Evolutionary conservation across 2,888 invertebrate species (phyloP).

Genomic region (Empis livida): DNA sequence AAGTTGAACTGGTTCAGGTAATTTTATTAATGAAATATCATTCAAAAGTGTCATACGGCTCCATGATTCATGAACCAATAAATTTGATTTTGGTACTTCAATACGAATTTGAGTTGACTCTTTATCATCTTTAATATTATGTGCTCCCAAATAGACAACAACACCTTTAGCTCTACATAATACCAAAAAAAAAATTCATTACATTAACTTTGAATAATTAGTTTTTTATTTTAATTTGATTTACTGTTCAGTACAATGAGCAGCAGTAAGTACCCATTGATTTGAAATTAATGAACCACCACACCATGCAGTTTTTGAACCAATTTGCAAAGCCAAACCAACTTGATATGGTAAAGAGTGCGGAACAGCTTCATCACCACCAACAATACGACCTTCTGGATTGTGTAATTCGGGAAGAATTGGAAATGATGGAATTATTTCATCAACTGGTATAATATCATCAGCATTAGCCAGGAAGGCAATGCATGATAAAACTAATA

Average conservation of each 20-base stretch:
- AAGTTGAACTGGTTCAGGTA: constrained; percentile 4
- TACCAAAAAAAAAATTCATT: too few species aligned
- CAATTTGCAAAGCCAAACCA: constrained; percentile 22
- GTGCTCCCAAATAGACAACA: constrained; percentile 8
- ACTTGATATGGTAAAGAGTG: constrained; percentile 31
- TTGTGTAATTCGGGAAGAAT: too few species aligned
- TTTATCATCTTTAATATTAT: constrained; percentile 3
- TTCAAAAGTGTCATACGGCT: constrained; percentile 1
- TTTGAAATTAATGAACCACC: constrained; percentile 24
- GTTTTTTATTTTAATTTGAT: too few species aligned
- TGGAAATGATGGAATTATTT: too few species aligned
- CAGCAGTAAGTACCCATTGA: constrained; percentile 6
- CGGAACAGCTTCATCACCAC: constrained; percentile 27
- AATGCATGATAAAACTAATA: too few species aligned
- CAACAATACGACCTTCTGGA: constrained; percentile 22
- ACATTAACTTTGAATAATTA: too few species aligned
- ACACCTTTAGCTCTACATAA: constrained; percentile 7
- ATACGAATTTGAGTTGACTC: constrained; percentile 2
- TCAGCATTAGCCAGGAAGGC: too few species aligned
- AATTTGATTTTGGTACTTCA: neutral
- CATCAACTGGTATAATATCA: too few species aligned
- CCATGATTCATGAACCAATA: neutral
- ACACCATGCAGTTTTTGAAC: constrained; percentile 18
- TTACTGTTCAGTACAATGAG: constrained; percentile 6
- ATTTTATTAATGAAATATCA: constrained; percentile 9